Evolutionary conservation across 2,888 invertebrate species (phyloP).

Genomic region (Leistus spinibarbis): DNA sequence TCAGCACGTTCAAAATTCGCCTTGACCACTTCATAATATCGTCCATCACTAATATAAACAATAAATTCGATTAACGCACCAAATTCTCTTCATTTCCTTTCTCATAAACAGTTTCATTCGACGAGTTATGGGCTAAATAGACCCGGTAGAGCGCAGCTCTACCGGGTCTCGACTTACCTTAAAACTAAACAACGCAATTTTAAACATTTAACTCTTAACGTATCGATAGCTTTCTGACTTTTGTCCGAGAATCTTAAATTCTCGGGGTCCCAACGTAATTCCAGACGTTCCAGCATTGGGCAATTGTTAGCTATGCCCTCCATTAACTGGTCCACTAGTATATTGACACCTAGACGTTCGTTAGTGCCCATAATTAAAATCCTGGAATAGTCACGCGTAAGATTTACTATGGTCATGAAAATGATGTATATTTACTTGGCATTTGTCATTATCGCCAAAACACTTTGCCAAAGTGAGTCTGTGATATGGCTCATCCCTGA

Average conservation of each 20-base stretch:
- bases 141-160: too few species aligned
- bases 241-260: conserved; percentile 98
- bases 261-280: conserved; percentile 98
- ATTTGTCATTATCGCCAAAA: conserved; percentile 88
- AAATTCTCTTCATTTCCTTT: too few species aligned
- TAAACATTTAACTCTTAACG: conserved; percentile 92
- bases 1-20: conserved; percentile 99
- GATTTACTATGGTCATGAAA: background rate
- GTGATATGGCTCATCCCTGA: conserved; percentile 98
- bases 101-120: too few species aligned
- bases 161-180: conserved; percentile 73
- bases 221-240: conserved; percentile 98
- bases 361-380: conserved; percentile 97
- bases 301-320: conserved; percentile 96
- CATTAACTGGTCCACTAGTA: conserved; percentile 97
- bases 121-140: too few species aligned
- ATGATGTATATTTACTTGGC: conserved; percentile 71
- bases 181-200: conserved; percentile 91
- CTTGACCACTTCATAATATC: conserved; percentile 98
- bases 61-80: too few species aligned
- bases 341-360: conserved; percentile 94
- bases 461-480: conserved; percentile 97
- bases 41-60: conserved; percentile 87
- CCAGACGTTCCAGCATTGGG: conserved; percentile 84
- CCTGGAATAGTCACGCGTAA: conserved; percentile 60